phyloP scores from a whole-genome alignment of 2,888 invertebrate species.

The Drosophila vallismaia region DNA sequence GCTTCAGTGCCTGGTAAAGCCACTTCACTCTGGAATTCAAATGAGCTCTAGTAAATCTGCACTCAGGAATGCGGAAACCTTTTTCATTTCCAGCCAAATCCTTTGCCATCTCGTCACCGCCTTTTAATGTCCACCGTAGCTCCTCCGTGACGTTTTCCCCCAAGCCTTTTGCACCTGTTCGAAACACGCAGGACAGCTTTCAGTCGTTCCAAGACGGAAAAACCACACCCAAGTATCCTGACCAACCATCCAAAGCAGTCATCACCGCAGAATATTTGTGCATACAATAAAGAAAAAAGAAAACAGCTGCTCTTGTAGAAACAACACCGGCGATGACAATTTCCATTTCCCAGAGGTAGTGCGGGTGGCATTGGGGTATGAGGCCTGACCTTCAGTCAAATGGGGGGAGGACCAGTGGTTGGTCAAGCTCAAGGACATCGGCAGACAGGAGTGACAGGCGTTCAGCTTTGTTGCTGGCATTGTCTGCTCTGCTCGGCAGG shows the following conservation, averaged over 20 bases:
- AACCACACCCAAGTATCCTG: slow-evolving; percentile 44
- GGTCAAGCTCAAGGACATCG: slow-evolving; percentile 50
- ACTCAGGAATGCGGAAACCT: slow-evolving; percentile 32
- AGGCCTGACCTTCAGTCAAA: slow-evolving; percentile 24
- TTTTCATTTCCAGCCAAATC: slow-evolving; percentile 17
- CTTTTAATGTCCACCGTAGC: slow-evolving; percentile 6
- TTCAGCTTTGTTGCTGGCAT: slow-evolving; percentile 5
- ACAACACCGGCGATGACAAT: slow-evolving; percentile 45
- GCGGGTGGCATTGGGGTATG: slow-evolving; percentile 11
- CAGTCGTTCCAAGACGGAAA: slow-evolving; percentile 16
- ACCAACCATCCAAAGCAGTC: slow-evolving; percentile 12
- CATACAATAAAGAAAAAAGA: slow-evolving; percentile 35
- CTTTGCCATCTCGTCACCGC: slow-evolving; percentile 10
- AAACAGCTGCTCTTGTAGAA: slow-evolving; percentile 10
- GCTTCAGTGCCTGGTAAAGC: not conserved
- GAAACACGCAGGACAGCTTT: slow-evolving; percentile 42
- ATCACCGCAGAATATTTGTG: slow-evolving; percentile 41
- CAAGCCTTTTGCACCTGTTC: slow-evolving; percentile 40
- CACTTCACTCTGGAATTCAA: slow-evolving; percentile 25
- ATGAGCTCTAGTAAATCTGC: slow-evolving; percentile 16
- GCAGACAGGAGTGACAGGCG: slow-evolving; percentile 25
- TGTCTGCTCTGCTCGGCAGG: slow-evolving; percentile 9
- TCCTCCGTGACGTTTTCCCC: slow-evolving; percentile 1
- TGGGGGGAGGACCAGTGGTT: slow-evolving; percentile 5
- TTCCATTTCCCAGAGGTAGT: slow-evolving; percentile 27